Evolutionary conservation across 2,113 vertebrate species (phyloP).

Genomic region (Catharus bicknelli): DNA sequence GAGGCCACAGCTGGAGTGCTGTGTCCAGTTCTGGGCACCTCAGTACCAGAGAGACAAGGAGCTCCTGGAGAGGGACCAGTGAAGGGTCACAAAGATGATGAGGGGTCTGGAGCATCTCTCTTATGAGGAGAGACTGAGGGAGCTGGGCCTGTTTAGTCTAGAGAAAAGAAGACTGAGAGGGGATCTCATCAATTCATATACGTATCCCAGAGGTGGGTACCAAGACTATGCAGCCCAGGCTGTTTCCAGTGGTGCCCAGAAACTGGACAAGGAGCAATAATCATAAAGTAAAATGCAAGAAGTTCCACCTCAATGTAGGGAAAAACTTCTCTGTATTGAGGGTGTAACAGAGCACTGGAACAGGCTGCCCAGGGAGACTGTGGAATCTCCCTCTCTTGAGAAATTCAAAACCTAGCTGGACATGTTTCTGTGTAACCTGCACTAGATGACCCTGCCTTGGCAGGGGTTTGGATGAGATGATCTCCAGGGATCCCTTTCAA

Average conservation of each 20-base stretch:
- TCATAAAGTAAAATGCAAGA: background rate
- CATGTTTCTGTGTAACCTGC: background rate
- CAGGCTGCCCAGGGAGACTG: background rate
- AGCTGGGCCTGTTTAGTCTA: background rate
- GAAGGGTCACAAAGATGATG: background rate
- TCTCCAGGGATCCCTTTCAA: background rate
- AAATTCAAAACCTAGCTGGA: background rate
- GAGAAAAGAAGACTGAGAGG: background rate
- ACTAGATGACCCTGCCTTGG: background rate
- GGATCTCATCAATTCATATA: background rate
- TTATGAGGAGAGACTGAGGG: accelerated
- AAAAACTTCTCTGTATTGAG: background rate
- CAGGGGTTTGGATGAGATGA: background rate
- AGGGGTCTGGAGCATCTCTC: background rate
- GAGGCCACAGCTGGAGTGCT: too few relatives aligned
- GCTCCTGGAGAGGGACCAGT: background rate
- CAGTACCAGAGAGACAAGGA: too few relatives aligned
- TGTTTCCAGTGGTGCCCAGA: background rate
- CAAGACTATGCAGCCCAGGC: background rate
- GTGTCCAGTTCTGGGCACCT: too few relatives aligned
- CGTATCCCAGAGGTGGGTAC: background rate
- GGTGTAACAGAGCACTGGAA: background rate
- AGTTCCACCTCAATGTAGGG: background rate
- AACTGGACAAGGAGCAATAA: accelerated
- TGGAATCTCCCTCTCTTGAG: background rate